Conservation (phyloP, 2,797 vertebrate genomes). For the Paguma larvata region DNA sequence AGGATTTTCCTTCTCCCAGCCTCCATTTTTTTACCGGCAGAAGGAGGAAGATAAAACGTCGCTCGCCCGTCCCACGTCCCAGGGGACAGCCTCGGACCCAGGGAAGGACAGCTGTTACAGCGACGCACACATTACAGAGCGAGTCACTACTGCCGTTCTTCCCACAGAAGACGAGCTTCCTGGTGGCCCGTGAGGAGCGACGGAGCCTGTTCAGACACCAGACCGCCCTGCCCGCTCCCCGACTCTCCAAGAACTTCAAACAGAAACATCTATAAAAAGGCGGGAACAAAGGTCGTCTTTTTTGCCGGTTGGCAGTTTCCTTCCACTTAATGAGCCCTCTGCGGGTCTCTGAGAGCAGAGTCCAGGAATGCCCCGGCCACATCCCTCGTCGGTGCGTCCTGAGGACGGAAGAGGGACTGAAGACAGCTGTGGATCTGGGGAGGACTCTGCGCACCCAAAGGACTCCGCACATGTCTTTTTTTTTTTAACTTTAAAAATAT, state of each 20-base stretch:
- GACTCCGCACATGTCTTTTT: neutral
- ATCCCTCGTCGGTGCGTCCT: neutral
- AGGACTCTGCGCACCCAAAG: neutral
- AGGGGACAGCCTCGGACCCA: neutral
- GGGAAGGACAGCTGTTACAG: accelerated
- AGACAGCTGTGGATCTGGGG: neutral
- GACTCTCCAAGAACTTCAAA: conserved; percentile 15
- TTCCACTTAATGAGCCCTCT: neutral
- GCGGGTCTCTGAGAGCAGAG: neutral
- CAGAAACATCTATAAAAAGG: conserved; percentile 30
- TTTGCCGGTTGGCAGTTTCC: neutral
- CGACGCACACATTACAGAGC: neutral
- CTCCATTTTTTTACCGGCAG: neutral
- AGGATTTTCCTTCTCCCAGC: neutral
- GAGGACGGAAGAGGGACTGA: neutral
- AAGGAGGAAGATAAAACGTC: too few species aligned
- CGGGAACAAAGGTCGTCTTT: neutral
- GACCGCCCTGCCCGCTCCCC: accelerated
- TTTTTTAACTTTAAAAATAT: neutral
- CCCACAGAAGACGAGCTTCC: neutral
- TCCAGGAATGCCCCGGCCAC: neutral
- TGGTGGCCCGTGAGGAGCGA: neutral
- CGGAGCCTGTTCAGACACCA: neutral
- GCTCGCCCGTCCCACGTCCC: neutral
- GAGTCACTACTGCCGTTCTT: neutral